These are phyloP conservation scores for Drosophila nasuta DNA, from an alignment of 1,140 invertebrate species.

Conservation along the genomic window DNA sequence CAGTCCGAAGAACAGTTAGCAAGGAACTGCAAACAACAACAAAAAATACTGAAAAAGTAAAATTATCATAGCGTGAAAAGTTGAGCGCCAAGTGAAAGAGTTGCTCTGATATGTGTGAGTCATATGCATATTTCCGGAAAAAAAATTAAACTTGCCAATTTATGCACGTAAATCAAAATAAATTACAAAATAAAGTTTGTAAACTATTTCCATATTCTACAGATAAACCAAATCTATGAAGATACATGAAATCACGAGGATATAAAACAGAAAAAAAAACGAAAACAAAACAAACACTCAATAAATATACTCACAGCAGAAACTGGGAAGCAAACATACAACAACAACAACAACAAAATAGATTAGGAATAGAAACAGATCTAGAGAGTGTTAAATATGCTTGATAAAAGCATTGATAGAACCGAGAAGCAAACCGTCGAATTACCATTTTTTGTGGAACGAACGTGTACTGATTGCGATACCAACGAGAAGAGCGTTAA, in stretches of 20 bases:
- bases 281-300: neutral
- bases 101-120: neutral
- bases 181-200: no score
- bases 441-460: slow-evolving; percentile 54
- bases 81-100: no score
- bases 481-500: slow-evolving; percentile 25
- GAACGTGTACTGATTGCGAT: slow-evolving; percentile 45
- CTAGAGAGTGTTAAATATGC: slow-evolving; percentile 60
- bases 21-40: no score
- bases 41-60: no score
- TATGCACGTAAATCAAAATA: neutral
- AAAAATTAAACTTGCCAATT: slow-evolving; percentile 3
- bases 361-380: slow-evolving; percentile 38
- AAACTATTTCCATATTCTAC: neutral
- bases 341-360: slow-evolving; percentile 27
- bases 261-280: neutral
- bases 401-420: slow-evolving; percentile 45
- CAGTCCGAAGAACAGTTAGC: neutral
- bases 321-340: slow-evolving; percentile 35
- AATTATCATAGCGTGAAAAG: no score
- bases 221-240: slow-evolving; percentile 21
- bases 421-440: slow-evolving; percentile 34
- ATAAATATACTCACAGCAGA: slow-evolving; percentile 3
- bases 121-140: slow-evolving; percentile 6
- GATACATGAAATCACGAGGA: slow-evolving; percentile 16